A percentile compares a stretch with the other conserved stretches of the same genome.
phyloP scores from a whole-genome alignment of 2,113 vertebrate species.

The Colistium nudipinnis region DNA sequence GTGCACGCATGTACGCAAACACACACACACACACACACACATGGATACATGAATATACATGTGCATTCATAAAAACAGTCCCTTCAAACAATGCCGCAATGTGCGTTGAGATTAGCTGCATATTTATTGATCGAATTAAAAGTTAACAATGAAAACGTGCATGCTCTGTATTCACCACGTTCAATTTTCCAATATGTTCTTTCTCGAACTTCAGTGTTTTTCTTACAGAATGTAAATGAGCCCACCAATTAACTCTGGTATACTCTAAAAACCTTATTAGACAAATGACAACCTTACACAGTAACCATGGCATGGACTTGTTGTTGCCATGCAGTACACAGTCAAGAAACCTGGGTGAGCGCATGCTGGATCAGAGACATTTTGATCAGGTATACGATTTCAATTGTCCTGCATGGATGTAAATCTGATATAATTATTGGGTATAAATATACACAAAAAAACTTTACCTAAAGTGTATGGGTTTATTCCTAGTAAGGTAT shows the following conservation, averaged over 20 bases:
- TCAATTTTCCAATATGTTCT: conserved; percentile 27
- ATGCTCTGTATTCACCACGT: conserved; percentile 18
- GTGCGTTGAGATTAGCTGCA: conserved; percentile 31
- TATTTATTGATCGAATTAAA: conserved; percentile 53
- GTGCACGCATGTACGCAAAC: background rate
- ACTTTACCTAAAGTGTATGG: no score
- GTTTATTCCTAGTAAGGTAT: no score
- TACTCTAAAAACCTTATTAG: conserved; percentile 16
- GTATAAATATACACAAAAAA: background rate
- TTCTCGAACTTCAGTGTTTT: conserved; percentile 15
- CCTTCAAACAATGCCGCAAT: conserved; percentile 15
- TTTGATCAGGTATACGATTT: conserved; percentile 10
- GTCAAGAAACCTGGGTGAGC: conserved; percentile 7
- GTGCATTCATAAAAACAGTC: conserved; percentile 28
- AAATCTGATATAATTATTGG: background rate
- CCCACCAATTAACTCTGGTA: conserved; percentile 20
- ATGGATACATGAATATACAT: conserved; percentile 18
- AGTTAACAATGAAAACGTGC: conserved; percentile 45
- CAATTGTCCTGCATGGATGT: background rate
- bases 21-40: conserved; percentile 9
- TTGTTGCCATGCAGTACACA: conserved; percentile 15
- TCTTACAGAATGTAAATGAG: conserved; percentile 31
- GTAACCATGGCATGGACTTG: background rate
- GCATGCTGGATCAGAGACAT: conserved; percentile 8
- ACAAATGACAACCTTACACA: conserved; percentile 13